Conservation (phyloP, 2,797 vertebrate genomes). For the Rallus crepitans region DNA sequence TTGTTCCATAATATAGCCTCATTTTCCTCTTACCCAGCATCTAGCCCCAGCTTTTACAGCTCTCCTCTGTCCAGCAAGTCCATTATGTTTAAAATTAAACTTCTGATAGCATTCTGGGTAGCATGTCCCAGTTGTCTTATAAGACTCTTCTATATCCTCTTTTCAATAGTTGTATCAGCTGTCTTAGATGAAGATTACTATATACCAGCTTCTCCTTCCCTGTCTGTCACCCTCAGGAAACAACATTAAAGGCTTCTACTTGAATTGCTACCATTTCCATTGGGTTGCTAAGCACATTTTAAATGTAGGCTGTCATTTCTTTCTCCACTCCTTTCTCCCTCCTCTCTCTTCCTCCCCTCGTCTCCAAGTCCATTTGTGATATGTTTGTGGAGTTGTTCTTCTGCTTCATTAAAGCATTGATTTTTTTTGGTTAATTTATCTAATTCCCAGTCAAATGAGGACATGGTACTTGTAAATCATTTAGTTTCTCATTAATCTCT, state of each 20-base stretch:
- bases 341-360: not conserved
- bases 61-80: not conserved
- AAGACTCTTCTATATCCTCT: not conserved
- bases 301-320: not conserved
- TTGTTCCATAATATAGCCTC: not conserved
- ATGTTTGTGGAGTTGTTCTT: slow-evolving; percentile 35
- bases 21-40: not conserved
- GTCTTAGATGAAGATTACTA: not conserved
- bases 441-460: slow-evolving; percentile 69
- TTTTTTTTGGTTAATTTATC: slow-evolving; percentile 53
- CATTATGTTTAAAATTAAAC: not conserved
- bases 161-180: not conserved
- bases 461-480: slow-evolving; percentile 58
- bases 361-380: slow-evolving; percentile 14
- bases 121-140: not conserved
- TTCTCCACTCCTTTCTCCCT: not conserved
- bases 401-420: slow-evolving; percentile 39
- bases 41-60: not conserved
- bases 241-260: not conserved
- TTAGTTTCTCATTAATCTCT: slow-evolving; percentile 71
- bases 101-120: not conserved
- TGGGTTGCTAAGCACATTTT: slow-evolving; percentile 14
- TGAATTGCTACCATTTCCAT: not conserved
- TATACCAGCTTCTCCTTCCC: not conserved
- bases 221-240: not conserved